Base-by-base conservation (phyloP, 2,888 invertebrate genomes). In the Campoplex capitator region DNA sequence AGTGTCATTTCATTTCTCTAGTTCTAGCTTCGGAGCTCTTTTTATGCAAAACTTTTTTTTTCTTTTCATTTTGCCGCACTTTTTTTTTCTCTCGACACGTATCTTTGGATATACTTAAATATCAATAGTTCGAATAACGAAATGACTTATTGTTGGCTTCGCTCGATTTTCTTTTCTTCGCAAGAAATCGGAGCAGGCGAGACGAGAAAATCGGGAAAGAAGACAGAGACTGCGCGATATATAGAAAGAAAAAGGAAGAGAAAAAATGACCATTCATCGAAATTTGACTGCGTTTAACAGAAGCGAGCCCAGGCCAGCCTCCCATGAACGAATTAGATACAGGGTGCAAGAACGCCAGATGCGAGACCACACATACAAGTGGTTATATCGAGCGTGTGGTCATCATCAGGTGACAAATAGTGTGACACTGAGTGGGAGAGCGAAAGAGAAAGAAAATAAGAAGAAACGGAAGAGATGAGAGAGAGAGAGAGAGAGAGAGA, bases 371-470 rank as follows among this genome's bases (percentile, higher is more conserved):
- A 88, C 87, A 78, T 84, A 85, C 76, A 85, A 86, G 83, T 88
- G 88, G 83, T 84, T 79, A 42, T 76, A 83, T 84, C 67, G 80
- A 77, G 65, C 85, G 85, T 81, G 76, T 77, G 88, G 84, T 83
- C 84, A 85, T 85, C 78, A 87, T 88, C 90, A 89, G 89, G 89
- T 90, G 89, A 89, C 88, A 89, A 90, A 90, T 88, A 90, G 84
- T 88, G 87, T 88, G 23, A 23, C 89, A 88, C 80, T 84, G 84
- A 84, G 45, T 51, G 18, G 32, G n/a, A 35, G 62, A 70, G 68
- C 56, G 76, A 71, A 56, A n/a, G 71, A 80, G 35, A 42, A 38
- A 68, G 48, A 71, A 48, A 70, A 32, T 70, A 42, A 48, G 62
- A 65, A 3, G 58, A 70, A 81, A 67, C 56, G 38, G 51, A 56